Evolutionary conservation across 2,797 vertebrate genomes (phyloP).

Genomic region (Malurus splendens): DNA sequence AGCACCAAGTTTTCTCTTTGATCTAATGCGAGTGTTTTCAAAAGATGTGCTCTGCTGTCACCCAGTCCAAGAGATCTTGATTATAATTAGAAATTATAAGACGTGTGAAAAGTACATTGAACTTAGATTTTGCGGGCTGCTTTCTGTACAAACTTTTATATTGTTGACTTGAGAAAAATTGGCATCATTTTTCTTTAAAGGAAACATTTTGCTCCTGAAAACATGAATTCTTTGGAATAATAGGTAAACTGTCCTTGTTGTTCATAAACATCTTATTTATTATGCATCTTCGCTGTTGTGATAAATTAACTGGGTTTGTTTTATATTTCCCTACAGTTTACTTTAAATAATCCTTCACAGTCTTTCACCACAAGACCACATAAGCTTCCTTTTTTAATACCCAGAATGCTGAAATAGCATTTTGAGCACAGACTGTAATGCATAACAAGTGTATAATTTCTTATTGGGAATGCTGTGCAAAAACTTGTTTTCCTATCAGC

Average conservation of each 20-base stretch:
- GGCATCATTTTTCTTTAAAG: constrained; percentile 62
- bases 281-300: constrained; percentile 75
- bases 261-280: constrained; percentile 76
- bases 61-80: neutral
- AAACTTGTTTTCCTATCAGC: constrained; percentile 67
- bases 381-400: constrained; percentile 78
- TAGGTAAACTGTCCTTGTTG: constrained; percentile 71
- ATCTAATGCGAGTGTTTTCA: neutral
- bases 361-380: constrained; percentile 74
- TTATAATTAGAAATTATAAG: neutral
- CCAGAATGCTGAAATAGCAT: constrained; percentile 77
- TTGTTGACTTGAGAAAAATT: constrained; percentile 15
- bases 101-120: neutral
- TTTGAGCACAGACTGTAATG: constrained; percentile 75
- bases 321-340: constrained; percentile 78
- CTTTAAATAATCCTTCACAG: constrained; percentile 78
- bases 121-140: neutral
- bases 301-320: constrained; percentile 78
- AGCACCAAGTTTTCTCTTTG: neutral
- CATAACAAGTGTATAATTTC: constrained; percentile 79
- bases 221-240: constrained; percentile 63
- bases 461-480: constrained; percentile 69
- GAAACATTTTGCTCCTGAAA: constrained; percentile 55
- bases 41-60: neutral
- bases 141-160: neutral